A percentile compares a stretch with the other conserved stretches of the same genome.
These are phyloP conservation scores for Syritta pipiens DNA, from an alignment of 2,888 invertebrate genomes.

Conservation along the genomic window DNA sequence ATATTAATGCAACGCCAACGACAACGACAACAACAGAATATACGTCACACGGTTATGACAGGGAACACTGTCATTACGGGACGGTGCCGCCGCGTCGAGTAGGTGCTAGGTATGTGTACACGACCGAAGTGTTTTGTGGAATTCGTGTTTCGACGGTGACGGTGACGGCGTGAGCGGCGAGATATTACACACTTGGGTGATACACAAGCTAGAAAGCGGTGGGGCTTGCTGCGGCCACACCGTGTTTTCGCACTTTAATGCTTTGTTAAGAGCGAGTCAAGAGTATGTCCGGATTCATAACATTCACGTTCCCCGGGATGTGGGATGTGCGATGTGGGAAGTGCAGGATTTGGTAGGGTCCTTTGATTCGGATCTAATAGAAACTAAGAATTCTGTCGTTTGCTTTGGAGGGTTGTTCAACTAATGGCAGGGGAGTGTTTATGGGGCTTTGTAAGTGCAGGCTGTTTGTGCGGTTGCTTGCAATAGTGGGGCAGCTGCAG, in stretches of 20 bases:
- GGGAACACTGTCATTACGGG: conserved; percentile 62
- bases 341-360: conserved; percentile 60
- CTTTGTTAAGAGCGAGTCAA: conserved; percentile 39
- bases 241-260: conserved; percentile 52
- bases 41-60: conserved; percentile 62
- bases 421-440: no score
- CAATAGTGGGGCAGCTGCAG: no score
- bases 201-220: no score
- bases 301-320: no score
- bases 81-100: conserved; percentile 9
- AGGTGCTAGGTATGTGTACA: conserved; percentile 50
- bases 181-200: neutral
- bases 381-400: no score
- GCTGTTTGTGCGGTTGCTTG: no score
- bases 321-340: no score
- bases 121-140: conserved; percentile 60
- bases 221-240: neutral
- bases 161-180: neutral
- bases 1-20: conserved; percentile 48
- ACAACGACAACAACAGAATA: conserved; percentile 50
- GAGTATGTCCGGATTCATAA: conserved; percentile 11
- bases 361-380: conserved; percentile 56
- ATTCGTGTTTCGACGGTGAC: conserved; percentile 44
- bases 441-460: no score
- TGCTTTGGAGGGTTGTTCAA: no score